Evolutionary conservation across 2,888 invertebrate species (phyloP).

Genomic region (Tachina grossa): DNA sequence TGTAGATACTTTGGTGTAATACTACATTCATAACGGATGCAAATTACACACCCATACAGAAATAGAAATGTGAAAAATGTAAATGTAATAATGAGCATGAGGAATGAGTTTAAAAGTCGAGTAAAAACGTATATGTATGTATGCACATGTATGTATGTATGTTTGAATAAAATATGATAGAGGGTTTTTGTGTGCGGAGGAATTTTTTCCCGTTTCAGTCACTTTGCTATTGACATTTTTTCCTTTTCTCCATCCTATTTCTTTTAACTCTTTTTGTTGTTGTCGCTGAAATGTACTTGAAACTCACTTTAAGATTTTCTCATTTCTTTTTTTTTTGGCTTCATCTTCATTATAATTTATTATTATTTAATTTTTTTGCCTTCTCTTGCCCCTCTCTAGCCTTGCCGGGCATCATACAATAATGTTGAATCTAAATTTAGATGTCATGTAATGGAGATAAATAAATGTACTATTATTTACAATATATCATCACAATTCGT

Average conservation of each 20-base stretch:
- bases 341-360: conserved; percentile 7
- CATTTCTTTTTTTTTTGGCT: neutral
- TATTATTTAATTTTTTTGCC: neutral
- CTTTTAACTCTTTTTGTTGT: conserved; percentile 18
- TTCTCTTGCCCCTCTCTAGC: neutral
- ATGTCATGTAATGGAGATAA: neutral
- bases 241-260: conserved; percentile 2
- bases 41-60: no score
- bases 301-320: conserved; percentile 48
- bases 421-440: neutral
- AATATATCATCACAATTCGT: conserved; percentile 9
- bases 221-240: conserved; percentile 33
- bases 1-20: neutral
- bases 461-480: neutral
- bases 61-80: conserved; percentile 1
- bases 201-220: conserved; percentile 19
- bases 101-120: neutral
- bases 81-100: neutral
- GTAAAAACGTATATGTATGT: neutral
- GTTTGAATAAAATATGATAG: conserved; percentile 6
- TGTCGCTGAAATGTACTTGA: conserved; percentile 47
- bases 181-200: neutral
- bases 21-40: neutral
- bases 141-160: neutral
- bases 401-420: neutral